A percentile compares a stretch with the other conserved stretches of the same genome.
Conservation (phyloP, 2,888 invertebrate genomes). For the Molanna angustata region DNA sequence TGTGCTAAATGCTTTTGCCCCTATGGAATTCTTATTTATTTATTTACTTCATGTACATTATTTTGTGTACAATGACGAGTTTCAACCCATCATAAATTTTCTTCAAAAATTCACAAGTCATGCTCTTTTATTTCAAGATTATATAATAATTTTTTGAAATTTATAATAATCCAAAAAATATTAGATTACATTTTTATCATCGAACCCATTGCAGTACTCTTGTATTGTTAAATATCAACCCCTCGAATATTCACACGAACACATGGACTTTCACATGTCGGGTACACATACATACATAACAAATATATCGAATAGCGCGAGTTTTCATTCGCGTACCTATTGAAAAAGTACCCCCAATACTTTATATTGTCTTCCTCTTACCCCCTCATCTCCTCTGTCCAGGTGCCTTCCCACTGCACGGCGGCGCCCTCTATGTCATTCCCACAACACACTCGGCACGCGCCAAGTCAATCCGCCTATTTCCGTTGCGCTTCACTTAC, state of each 20-base stretch:
- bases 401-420: constrained; percentile 7
- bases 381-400: constrained; percentile 10
- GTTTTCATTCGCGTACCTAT: constrained; percentile 31
- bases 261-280: constrained; percentile 8
- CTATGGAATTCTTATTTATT: too few species aligned
- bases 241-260: constrained; percentile 13
- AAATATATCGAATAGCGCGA: constrained; percentile 23
- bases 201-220: constrained; percentile 18
- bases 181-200: neutral
- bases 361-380: constrained; percentile 15
- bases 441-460: constrained; percentile 29
- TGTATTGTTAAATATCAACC: constrained; percentile 23
- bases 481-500: constrained; percentile 20
- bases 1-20: too few species aligned
- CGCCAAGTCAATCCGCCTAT: constrained; percentile 32
- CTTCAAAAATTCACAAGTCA: too few species aligned
- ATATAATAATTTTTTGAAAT: too few species aligned
- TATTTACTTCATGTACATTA: too few species aligned
- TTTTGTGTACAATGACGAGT: too few species aligned
- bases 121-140: too few species aligned
- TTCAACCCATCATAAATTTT: too few species aligned
- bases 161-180: too few species aligned
- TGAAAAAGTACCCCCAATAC: constrained; percentile 30
- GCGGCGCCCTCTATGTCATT: constrained; percentile 23
- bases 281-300: constrained; percentile 6